phyloP scores from a whole-genome alignment of 2,113 vertebrate genomes.

The Campylomormyrus tamandua region DNA sequence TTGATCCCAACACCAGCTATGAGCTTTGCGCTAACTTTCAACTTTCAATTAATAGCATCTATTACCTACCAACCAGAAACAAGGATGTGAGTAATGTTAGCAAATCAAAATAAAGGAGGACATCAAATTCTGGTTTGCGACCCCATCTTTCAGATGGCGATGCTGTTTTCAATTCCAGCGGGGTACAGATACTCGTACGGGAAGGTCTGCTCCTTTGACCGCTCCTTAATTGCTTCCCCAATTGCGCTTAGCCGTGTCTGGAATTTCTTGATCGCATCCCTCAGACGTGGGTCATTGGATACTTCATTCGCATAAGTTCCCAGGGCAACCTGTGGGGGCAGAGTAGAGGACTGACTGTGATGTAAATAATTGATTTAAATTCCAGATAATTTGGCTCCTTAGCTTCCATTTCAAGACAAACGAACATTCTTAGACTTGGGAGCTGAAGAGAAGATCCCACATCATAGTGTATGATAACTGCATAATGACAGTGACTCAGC shows the following conservation, averaged over 20 bases:
- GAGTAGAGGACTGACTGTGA: not conserved
- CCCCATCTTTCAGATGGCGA: not conserved
- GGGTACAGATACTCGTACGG: not conserved
- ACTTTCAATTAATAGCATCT: not conserved
- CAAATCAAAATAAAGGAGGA: too few species aligned
- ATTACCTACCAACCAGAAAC: not conserved
- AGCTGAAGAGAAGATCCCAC: not conserved
- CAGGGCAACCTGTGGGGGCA: not conserved
- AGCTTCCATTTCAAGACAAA: too few species aligned
- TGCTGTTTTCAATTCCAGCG: conserved; percentile 1
- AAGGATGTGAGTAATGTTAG: not conserved
- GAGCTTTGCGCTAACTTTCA: not conserved
- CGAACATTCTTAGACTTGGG: not conserved
- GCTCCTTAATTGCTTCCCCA: not conserved
- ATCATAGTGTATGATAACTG: not conserved
- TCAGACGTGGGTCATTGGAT: not conserved
- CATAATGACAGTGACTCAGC: not conserved
- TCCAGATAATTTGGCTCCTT: not conserved
- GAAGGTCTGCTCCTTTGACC: not conserved
- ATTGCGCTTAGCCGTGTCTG: not conserved
- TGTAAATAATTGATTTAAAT: not conserved
- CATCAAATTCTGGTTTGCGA: too few species aligned
- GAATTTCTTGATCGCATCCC: not conserved
- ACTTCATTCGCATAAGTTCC: not conserved
- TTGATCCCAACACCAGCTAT: not conserved